Percentiles rank a stretch among this genome's conserved stretches.
Evolutionary conservation across 1,140 invertebrate species (phyloP).

Genomic region (Penaeus vannamei): DNA sequence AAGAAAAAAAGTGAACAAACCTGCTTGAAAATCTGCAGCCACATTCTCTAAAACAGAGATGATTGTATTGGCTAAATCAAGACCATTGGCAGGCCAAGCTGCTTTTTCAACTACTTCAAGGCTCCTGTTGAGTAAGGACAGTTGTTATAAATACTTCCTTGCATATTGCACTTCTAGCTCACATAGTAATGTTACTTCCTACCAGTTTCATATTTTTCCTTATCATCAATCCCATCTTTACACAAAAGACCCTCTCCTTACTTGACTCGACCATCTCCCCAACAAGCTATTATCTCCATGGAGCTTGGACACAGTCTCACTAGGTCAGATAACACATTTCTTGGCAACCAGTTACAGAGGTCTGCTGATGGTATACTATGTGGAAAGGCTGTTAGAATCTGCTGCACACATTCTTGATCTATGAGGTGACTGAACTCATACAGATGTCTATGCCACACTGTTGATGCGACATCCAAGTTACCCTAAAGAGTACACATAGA

Average conservation of each 20-base stretch:
- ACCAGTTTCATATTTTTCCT: neutral
- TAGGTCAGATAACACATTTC: slow-evolving; percentile 50
- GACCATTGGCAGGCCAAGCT: slow-evolving; percentile 57
- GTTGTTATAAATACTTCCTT: too few species aligned
- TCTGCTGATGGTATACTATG: slow-evolving; percentile 28
- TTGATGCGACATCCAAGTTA: slow-evolving; percentile 55
- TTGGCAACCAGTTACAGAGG: slow-evolving; percentile 51
- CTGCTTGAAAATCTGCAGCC: slow-evolving; percentile 57
- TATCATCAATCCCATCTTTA: neutral
- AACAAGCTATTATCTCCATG: slow-evolving; percentile 54
- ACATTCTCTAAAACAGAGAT: slow-evolving; percentile 57
- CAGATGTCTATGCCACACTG: slow-evolving; percentile 60
- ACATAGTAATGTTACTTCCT: neutral
- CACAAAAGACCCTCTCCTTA: slow-evolving; percentile 7
- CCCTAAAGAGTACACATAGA: slow-evolving; percentile 10
- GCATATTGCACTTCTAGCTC: too few species aligned
- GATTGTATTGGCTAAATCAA: slow-evolving; percentile 53
- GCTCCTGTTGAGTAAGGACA: slow-evolving; percentile 37
- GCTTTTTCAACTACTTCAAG: slow-evolving; percentile 54
- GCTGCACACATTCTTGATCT: slow-evolving; percentile 26
- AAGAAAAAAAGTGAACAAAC: slow-evolving; percentile 6
- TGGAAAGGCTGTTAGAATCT: slow-evolving; percentile 41
- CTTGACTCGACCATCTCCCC: slow-evolving; percentile 54
- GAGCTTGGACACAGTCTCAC: slow-evolving; percentile 49
- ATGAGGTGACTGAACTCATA: slow-evolving; percentile 50